Evolutionary conservation across 2,888 invertebrate species (phyloP), one percentile per base, ranked within the genome.

Genomic region (Xanthia togata): DNA sequence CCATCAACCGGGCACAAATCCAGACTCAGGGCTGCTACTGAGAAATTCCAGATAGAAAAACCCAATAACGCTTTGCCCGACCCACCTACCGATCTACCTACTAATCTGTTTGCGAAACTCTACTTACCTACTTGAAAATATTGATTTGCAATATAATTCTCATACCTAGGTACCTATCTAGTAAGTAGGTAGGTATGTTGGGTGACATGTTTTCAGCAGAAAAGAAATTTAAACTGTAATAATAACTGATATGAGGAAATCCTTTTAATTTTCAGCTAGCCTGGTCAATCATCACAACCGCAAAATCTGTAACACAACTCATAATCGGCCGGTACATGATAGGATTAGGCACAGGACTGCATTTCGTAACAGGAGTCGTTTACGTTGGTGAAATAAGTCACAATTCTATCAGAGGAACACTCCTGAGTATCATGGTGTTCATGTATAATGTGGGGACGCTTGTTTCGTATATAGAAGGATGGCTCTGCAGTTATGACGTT

Each of bases 361-460:
- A 88, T 50, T 38, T 97, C 17, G 94, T 96, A 41, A 90, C 97
- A n/a, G 93, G 93, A 0, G 96, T 97, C 0, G 92, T 97, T 14
- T 97, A 95, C 89, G 91, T 96, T 4, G 92, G 95, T 2, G 98
- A 98, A 89, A 97, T 97, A 65, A 86, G 85, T 9, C 87, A 91
- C 6, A 69, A 73, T 0, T 81, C 84, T 4, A 71, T 90, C 11
- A 83, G 89, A 65, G 93, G 92, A 0, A 77, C 88, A n/a, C 70
- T 90, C 1, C 64, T 87, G 0, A 70, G 87, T 4, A 35, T 87
- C 0, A 5, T 81, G 4, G 20, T 70, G 2, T 81, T 90, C 47
- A 55, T 87, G 6, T 92, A 83, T 67, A 89, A 88, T 70, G 8
- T 87, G 0, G 92, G 92, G 2, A 67, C 85, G 0, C 81, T 92